Conservation (phyloP, 2,113 vertebrate genomes). For the Campylomormyrus tamandua region DNA sequence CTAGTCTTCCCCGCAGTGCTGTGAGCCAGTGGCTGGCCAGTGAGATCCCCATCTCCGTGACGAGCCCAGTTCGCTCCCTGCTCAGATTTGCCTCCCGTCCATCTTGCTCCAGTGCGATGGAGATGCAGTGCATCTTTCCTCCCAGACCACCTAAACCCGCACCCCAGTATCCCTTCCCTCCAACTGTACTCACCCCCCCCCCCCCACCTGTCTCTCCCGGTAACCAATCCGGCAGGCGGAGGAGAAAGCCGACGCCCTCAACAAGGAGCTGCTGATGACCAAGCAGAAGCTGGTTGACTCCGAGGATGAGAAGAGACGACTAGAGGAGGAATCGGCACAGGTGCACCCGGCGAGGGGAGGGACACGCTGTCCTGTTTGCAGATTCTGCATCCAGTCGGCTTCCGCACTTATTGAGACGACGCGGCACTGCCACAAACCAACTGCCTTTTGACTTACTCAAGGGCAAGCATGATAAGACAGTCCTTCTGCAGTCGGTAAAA, state of each 20-base stretch:
- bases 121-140: not conserved
- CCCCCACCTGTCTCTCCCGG: not conserved
- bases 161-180: not conserved
- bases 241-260: constrained; percentile 92
- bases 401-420: not conserved
- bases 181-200: not conserved
- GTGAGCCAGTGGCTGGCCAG: not conserved
- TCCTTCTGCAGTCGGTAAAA: not conserved
- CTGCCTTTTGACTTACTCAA: not conserved
- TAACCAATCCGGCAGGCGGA: constrained; percentile 66
- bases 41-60: not conserved
- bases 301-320: constrained; percentile 87
- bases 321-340: constrained; percentile 92
- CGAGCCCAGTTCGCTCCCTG: not conserved
- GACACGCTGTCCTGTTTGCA: not conserved
- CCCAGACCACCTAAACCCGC: not conserved
- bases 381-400: not conserved
- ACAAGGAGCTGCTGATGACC: constrained; percentile 95
- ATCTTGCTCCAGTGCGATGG: not conserved
- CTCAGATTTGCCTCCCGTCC: not conserved
- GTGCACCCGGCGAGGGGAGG: constrained; percentile 44
- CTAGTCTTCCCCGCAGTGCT: not conserved
- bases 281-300: constrained; percentile 96
- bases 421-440: not conserved
- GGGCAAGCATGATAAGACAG: not conserved